Evolutionary conservation across 2,113 vertebrate species (phyloP).

Genomic region (Sceloporus undulatus): DNA sequence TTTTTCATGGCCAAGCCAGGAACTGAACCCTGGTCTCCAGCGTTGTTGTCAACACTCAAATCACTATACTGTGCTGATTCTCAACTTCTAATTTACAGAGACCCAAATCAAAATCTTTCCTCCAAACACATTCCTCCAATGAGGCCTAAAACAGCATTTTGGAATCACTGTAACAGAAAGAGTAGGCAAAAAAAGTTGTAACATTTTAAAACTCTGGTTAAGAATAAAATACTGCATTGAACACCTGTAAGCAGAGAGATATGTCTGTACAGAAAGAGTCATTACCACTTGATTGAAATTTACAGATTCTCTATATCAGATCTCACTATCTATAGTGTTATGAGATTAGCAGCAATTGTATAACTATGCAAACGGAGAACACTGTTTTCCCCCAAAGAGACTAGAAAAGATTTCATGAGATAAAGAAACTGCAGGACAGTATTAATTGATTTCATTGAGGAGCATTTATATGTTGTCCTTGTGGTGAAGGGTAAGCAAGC

Average conservation of each 20-base stretch:
- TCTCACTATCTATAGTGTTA: not conserved
- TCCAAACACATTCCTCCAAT: not conserved
- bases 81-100: not conserved
- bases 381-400: not conserved
- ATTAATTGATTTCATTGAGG: conserved; percentile 63
- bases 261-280: not conserved
- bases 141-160: not conserved
- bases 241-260: not conserved
- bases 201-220: not conserved
- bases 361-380: not conserved
- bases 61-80: not conserved
- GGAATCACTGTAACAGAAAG: no score
- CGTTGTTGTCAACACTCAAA: no score
- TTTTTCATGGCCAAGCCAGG: no score
- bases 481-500: conserved; percentile 37
- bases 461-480: conserved; percentile 39
- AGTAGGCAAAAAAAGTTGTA: not conserved
- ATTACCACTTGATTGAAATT: not conserved
- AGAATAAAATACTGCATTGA: not conserved
- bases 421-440: not conserved
- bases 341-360: not conserved
- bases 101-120: not conserved
- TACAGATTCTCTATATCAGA: not conserved
- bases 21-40: no score
- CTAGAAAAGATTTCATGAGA: not conserved